phyloP scores from a whole-genome alignment of 2,113 vertebrate species.

The Gila orcuttii region DNA sequence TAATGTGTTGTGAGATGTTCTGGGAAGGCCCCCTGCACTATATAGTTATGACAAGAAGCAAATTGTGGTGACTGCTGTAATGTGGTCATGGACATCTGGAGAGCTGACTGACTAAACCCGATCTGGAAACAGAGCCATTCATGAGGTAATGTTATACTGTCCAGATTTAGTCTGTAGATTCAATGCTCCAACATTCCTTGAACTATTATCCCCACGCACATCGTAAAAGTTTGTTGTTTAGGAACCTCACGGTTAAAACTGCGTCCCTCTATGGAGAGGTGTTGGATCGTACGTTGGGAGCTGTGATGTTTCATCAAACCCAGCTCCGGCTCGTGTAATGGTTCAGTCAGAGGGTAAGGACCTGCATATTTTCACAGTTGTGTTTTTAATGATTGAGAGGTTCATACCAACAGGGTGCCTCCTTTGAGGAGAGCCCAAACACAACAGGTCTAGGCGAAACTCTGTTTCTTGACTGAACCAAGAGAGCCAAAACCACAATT shows the following conservation, averaged over 20 bases:
- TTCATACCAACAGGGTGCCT: constrained; percentile 18
- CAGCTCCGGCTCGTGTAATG: constrained; percentile 20
- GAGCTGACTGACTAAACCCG: constrained; percentile 31
- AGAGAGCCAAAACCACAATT: constrained; percentile 59
- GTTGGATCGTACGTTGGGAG: background rate
- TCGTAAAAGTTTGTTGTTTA: constrained; percentile 35
- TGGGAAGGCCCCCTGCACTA: constrained; percentile 61
- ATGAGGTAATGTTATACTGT: constrained; percentile 45
- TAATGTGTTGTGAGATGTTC: constrained; percentile 33
- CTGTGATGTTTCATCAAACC: background rate
- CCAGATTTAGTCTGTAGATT: constrained; percentile 38
- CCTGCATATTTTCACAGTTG: constrained; percentile 24
- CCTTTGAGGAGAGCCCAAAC: constrained; percentile 19
- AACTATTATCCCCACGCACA: constrained; percentile 39
- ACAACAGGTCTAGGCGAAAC: constrained; percentile 27
- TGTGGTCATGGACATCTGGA: constrained; percentile 67
- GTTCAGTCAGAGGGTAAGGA: constrained; percentile 31
- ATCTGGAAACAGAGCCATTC: constrained; percentile 39
- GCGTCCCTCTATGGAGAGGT: background rate
- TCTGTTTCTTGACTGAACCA: constrained; percentile 56
- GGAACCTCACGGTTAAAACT: constrained; percentile 4
- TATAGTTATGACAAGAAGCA: constrained; percentile 68
- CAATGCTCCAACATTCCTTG: constrained; percentile 37
- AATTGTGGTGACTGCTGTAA: constrained; percentile 68
- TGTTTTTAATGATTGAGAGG: constrained; percentile 27